Base-by-base conservation (phyloP, 2,888 invertebrate species). In the Clistopyga incitator region DNA sequence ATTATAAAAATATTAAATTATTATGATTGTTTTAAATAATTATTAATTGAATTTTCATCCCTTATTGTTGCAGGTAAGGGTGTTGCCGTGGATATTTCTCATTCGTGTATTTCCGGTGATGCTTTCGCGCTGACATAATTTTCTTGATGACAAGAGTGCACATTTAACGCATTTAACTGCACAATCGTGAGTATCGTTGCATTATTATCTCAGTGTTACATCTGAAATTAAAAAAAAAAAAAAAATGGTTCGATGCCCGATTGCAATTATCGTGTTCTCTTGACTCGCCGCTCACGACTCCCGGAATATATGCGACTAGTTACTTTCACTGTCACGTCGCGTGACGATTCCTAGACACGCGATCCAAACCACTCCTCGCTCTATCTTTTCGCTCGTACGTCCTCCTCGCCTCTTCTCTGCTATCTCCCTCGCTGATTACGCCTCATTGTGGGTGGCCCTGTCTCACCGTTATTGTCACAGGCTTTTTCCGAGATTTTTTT, bases 291-390 rank as follows among this genome's bases (percentile, higher is more conserved):
- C 61, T 61, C 74, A 82, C 64, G 85, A 84, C 88, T 88, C 86
- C 87, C 70, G 88, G 90, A 89, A 90, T 90, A 90, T 86, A 90
- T 89, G 90, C 86, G 88, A 91, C 90, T 90, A 87, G 85, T 85
- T 85, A 91, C 91, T 91, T 91, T 91, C 91, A 91, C 91, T 90
- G 91, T 91, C 91, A 90, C 88, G 88, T 89, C 87, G 88, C 88
- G 88, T 88, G 88, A 87, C 87, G 84, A 61, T 78, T 82, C 81
- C 70, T 85, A 81, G 84, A 86, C 86, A 86, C 85, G 84, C 85
- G 83, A 86, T 85, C 83, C 42, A 3, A n/a, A 38, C n/a, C 34
- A 38, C 79, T 56, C 56, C 25, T 84, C 81, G 65, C 29, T 75
- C 72, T 78, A 67, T 64, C 71, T 81, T 76, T 65, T 59, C 61